Base-by-base conservation (phyloP, 2,113 vertebrate species). In the Python bivittatus region DNA sequence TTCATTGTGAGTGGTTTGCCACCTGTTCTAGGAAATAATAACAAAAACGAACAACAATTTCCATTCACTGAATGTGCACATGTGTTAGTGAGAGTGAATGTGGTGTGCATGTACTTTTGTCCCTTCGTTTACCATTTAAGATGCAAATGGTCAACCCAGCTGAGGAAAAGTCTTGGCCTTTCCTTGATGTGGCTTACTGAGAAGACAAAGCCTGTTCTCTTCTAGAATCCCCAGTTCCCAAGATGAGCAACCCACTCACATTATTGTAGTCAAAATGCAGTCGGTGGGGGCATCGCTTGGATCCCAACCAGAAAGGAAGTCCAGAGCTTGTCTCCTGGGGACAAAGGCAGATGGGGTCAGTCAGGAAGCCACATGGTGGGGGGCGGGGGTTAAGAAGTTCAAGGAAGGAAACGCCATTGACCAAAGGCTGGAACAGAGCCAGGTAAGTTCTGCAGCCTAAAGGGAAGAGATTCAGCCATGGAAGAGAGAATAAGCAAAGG, bases 271-370 rank as follows among this genome's bases (percentile, higher is more conserved):
- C 94, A 92, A 99, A 99, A 4, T 89, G 97, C 97, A 99, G 96
- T 0, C 97, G 97, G 84, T 97, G 97, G 87, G 98, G 98, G 94
- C 98, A 98, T 92, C 93, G 97, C 97, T 97, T 98, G 92, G 97
- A 93, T 91, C 97, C 98, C 29, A 97, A 94, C 98, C 98, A 99
- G 96, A 98, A 99, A 29, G 95, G 97, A 22, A 98, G 96, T 90
- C 98, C 98, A 0, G 96, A 95, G 56, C 93, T 95, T 94, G 95
- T 97, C 94, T 97, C 91, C 98, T 99, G 93, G 52, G 87, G 38
- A 92, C 79, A 86, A 57, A 23, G 79, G 56, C 11, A 90, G 61
- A 29, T 44, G n/a, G 17, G 61, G 57, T 79, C 64, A 87, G 72
- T 33, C 90, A 88, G 60, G 88, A 90, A 90, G 53, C 25, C 56